Evolutionary conservation across 2,113 vertebrate genomes (phyloP), one percentile per base, ranked within the genome.

Genomic region (Lepus timidus): DNA sequence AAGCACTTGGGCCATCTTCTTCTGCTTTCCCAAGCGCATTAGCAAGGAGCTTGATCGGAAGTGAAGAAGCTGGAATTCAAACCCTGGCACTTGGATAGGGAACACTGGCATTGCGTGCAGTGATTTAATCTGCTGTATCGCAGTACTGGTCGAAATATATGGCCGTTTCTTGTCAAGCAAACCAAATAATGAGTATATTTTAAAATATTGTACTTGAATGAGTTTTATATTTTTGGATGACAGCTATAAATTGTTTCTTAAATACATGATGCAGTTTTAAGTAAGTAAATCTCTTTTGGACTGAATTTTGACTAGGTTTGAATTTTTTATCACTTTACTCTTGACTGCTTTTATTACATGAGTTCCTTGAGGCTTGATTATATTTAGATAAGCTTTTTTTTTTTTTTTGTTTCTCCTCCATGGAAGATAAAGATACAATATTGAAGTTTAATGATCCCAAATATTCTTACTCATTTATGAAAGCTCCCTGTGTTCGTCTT

Each of bases 181-280:
- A 79, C 6, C 29, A 94, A 78, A 52, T 89, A 78, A 33, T 68
- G 31, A 71, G 9, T 78, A 31, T 74, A 10, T 78, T 93, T 86
- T 73, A 73, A 91, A 64, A 20, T 78, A 20, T 39, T 92, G 3
- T 22, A 11, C 20, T 79, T 83, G 61, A 93, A 87, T 88, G 52
- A 44, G 5, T 84, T 64, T 36, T 31, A 16, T 79, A 31, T 25
- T 80, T 93, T 92, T 64, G 14, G 31, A 68, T 90, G n/a, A 85
- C 3, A 44, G 75, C 64, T 87, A 14, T 90, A 62, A 79, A 62
- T 75, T 82, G 55, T 79, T 94, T 39, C 39, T 12, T 70, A 49
- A 85, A 58, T 88, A 39, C 1, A 65, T 33, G 9, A 58, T 71
- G 4, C 75, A 19, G 65, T 88, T 88, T 94, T 92, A 85, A 92